Evolutionary conservation across 2,113 vertebrate species (phyloP).

Genomic region (Sitta europaea): DNA sequence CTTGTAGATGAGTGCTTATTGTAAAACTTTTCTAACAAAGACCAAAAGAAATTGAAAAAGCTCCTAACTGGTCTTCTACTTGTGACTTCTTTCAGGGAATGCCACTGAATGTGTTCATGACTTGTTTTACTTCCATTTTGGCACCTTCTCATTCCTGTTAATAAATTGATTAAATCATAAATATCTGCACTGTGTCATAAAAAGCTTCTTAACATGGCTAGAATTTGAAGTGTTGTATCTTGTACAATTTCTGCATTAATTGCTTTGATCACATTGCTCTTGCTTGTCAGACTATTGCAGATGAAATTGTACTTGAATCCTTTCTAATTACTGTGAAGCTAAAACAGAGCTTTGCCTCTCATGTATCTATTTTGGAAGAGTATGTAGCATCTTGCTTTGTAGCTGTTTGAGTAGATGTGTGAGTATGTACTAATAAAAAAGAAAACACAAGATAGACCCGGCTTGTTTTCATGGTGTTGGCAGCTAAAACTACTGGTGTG

Average conservation of each 20-base stretch:
- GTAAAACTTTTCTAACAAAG: background rate
- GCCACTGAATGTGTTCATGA: background rate
- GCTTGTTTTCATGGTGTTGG: constrained; percentile 18
- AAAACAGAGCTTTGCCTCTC: background rate
- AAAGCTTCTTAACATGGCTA: background rate
- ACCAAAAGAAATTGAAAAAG: background rate
- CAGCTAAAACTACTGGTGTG: constrained; percentile 9
- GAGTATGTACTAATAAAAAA: background rate
- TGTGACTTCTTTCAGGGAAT: background rate
- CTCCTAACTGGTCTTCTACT: background rate
- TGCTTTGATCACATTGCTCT: background rate
- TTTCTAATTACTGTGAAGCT: background rate
- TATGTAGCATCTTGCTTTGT: background rate
- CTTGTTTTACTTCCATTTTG: background rate
- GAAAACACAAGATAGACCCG: background rate
- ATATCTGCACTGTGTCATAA: background rate
- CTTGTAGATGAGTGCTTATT: background rate
- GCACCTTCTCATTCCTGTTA: background rate
- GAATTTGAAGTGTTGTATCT: background rate
- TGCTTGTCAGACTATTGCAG: background rate
- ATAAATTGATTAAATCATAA: background rate
- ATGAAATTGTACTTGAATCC: background rate
- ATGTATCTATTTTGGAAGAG: background rate
- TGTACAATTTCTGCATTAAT: background rate
- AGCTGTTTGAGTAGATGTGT: background rate